Percentiles rank a stretch among this genome's conserved stretches.
Conservation (phyloP, 1,140 invertebrate species). For the Episyrphus balteatus region DNA sequence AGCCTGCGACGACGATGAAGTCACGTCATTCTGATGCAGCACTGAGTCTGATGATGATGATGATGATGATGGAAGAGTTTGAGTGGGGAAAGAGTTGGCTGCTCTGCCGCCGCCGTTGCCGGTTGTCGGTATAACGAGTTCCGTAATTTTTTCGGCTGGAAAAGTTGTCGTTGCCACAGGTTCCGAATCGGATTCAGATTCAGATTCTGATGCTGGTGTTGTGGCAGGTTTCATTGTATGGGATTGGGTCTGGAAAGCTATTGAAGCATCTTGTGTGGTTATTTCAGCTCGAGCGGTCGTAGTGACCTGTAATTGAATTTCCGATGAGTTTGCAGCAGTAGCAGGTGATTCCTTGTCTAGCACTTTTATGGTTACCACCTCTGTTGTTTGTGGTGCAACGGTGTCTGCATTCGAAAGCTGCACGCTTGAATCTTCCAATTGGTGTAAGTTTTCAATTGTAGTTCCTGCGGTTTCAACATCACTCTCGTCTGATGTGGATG, state of each 20-base stretch:
- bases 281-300: not conserved
- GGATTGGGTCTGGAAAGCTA: not conserved
- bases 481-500: not conserved
- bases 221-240: not conserved
- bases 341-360: not conserved
- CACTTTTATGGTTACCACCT: not conserved
- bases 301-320: conserved; percentile 8
- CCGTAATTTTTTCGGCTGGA: not conserved
- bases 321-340: not conserved
- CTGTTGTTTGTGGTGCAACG: not conserved
- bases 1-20: not conserved
- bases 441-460: not conserved
- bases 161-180: not conserved
- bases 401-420: not conserved
- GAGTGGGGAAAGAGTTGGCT: not conserved
- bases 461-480: not conserved
- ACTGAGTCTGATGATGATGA: not conserved
- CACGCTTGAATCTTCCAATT: not conserved
- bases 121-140: conserved; percentile 3
- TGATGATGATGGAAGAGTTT: not conserved
- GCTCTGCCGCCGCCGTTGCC: conserved; percentile 6
- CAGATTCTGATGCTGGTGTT: conserved; percentile 4
- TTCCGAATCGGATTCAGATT: not conserved
- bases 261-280: not conserved
- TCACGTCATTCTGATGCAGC: conserved; percentile 1